Evolutionary conservation across 2,888 invertebrate species (phyloP).

Genomic region (Cantharis nigra): DNA sequence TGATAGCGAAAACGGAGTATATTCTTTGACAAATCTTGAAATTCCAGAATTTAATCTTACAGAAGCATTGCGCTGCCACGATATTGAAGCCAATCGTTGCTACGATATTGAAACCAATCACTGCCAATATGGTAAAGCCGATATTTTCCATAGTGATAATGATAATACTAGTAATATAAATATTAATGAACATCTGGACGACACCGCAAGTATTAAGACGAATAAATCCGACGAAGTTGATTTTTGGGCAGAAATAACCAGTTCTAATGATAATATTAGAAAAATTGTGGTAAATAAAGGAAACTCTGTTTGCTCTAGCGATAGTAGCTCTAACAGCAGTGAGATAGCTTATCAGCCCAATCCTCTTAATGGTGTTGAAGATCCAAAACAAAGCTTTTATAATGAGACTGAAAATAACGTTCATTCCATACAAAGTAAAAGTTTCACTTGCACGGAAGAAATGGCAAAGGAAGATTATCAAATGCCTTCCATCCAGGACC

Average conservation of each 20-base stretch:
- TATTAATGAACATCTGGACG: not conserved
- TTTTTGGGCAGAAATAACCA: constrained; percentile 34
- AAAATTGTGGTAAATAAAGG: not conserved
- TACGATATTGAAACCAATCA: not conserved
- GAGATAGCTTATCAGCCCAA: not conserved
- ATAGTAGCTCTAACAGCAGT: constrained; percentile 40
- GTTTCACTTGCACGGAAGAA: not conserved
- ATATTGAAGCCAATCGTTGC: not conserved
- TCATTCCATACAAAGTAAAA: not conserved
- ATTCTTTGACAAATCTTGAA: not conserved
- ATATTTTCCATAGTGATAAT: not conserved
- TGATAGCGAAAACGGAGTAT: not conserved
- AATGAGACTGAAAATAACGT: not conserved
- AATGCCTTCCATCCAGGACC: not conserved
- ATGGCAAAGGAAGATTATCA: not conserved
- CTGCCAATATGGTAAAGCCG: not conserved
- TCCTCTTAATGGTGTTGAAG: not conserved
- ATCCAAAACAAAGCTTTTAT: not conserved
- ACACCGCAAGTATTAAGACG: not conserved
- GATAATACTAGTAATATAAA: not conserved
- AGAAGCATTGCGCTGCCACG: not conserved
- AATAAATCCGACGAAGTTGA: constrained; percentile 33
- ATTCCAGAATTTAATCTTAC: not conserved
- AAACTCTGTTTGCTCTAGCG: constrained; percentile 49
- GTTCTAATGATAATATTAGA: not conserved